Evolutionary conservation across 2,888 invertebrate genomes (phyloP), one percentile per base, ranked within the genome.

Genomic region (Oligia latruncula): DNA sequence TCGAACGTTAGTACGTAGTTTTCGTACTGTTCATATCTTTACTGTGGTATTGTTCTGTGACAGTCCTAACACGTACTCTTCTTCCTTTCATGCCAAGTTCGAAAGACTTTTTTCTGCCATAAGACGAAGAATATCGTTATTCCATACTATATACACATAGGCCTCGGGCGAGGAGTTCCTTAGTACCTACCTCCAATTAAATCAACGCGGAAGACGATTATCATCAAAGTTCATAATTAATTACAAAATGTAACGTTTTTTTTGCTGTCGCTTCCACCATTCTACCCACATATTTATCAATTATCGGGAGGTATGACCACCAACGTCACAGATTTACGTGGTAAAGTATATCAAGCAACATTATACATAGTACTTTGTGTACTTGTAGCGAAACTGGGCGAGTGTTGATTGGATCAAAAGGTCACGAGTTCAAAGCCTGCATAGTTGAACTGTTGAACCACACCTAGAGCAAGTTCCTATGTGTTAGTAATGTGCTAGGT

Each of bases 391-490:
- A 62, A 81, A 78, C 79, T 89, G 70, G 84, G 73, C 68, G 77
- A 81, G 75, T 78, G 78, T 88, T 87, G 87, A 88, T 87, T 82
- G 77, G 77, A 82, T 74, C 78, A 72, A 87, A 87, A 88, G 85
- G 87, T 87, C 78, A 75, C 65, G 46, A 60, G 87, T 87, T 84
- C 87, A 79, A 64, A 82, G 73, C 77, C 66, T 74, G 77, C 78
- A 64, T 73, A 77, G 74, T 67, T 77, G 77, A 82, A 87, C 84
- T 81, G 77, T 82, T 84, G 85, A 79, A 80, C 84, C 80, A 73
- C 84, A 71, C 87, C 82, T 73, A 78, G 75, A 11, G 43, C 60
- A 52, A 58, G 71, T 68, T 71, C 6, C 40, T 62, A 77, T 79
- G 75, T 71, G 49, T 74, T 67, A 40, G 62, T 71, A 73, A 78